phyloP scores from a whole-genome alignment of 2,888 invertebrate genomes.

The Agonum fuliginosum region DNA sequence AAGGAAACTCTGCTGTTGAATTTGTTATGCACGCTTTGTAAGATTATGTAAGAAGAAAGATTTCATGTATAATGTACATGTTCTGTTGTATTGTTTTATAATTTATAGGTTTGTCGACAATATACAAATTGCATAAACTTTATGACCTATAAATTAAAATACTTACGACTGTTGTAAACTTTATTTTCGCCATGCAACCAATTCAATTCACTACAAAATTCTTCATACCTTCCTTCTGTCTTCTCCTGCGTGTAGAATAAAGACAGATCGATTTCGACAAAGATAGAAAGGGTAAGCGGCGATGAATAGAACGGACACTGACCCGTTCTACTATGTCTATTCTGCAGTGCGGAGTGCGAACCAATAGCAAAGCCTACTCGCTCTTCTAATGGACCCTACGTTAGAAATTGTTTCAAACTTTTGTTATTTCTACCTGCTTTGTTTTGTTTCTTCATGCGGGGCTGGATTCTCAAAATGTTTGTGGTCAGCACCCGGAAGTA shows the following conservation, averaged over 20 bases:
- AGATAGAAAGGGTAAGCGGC: constrained; percentile 37
- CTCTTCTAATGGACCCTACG: constrained; percentile 31
- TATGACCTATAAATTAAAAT: background rate
- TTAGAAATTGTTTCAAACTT: constrained; percentile 46
- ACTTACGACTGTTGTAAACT: no score
- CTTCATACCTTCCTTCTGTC: constrained; percentile 1
- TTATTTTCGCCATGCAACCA: no score
- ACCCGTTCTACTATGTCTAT: constrained; percentile 46
- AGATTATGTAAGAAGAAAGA: no score
- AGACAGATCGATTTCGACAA: background rate
- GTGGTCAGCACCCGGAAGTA: constrained; percentile 16
- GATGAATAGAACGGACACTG: constrained; percentile 57
- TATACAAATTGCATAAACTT: background rate
- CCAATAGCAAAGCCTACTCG: constrained; percentile 36
- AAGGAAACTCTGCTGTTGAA: no score
- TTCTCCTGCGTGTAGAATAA: constrained; percentile 13
- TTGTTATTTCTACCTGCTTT: constrained; percentile 42
- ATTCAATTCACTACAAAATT: background rate
- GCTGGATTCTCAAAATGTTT: constrained; percentile 21
- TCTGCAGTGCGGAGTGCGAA: constrained; percentile 21
- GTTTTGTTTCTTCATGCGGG: constrained; percentile 5
- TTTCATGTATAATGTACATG: no score
- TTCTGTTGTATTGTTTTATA: background rate
- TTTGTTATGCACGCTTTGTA: no score
- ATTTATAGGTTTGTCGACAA: background rate